phyloP scores from a whole-genome alignment of 2,888 invertebrate genomes.

The Apodemia duryi region DNA sequence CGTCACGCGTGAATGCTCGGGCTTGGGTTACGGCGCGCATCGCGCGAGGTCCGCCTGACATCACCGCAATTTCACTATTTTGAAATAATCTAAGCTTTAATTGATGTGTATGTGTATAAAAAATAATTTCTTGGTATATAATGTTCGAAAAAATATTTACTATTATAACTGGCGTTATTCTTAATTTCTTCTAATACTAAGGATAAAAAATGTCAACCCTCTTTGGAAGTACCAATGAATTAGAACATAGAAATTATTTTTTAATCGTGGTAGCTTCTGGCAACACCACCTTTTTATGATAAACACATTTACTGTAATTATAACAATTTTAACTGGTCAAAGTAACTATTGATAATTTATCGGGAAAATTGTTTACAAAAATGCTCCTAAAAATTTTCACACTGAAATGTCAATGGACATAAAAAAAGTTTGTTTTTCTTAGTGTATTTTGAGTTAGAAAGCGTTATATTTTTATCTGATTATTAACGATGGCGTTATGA shows the following conservation, averaged over 20 bases:
- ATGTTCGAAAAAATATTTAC: neutral
- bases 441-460: too few relatives aligned
- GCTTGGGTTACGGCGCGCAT: constrained; percentile 69
- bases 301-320: constrained; percentile 25
- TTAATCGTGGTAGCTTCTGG: constrained; percentile 17
- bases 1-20: constrained; percentile 78
- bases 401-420: too few relatives aligned
- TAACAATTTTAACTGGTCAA: constrained; percentile 26
- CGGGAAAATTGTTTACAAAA: too few relatives aligned
- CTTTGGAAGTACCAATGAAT: too few relatives aligned
- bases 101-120: constrained; percentile 26
- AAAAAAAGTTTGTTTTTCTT: too few relatives aligned
- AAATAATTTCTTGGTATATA: constrained; percentile 18
- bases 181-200: too few relatives aligned
- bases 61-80: neutral
- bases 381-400: too few relatives aligned
- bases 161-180: too few relatives aligned
- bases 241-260: constrained; percentile 2
- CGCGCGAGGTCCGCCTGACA: constrained; percentile 31
- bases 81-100: constrained; percentile 19
- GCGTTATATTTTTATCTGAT: too few relatives aligned
- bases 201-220: too few relatives aligned
- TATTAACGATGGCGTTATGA: neutral
- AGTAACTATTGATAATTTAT: neutral
- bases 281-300: constrained; percentile 28